Evolutionary conservation across 2,113 vertebrate genomes (phyloP).

Genomic region (Eudyptes chrysolophus): DNA sequence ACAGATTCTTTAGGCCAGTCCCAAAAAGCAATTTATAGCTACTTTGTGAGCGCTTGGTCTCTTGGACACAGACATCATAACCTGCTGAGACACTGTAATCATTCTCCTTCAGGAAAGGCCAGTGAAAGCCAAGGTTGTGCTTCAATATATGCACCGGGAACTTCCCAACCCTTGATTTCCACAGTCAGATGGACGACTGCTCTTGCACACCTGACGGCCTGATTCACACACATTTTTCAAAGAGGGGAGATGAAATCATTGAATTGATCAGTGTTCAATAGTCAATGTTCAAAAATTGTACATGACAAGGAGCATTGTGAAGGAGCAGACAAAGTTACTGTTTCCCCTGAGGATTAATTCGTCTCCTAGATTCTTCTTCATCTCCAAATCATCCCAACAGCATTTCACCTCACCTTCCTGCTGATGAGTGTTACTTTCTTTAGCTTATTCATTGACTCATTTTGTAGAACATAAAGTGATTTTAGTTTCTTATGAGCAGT

Average conservation of each 20-base stretch:
- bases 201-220: not conserved
- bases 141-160: not conserved
- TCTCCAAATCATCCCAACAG: not conserved
- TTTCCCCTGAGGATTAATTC: not conserved
- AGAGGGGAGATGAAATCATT: not conserved
- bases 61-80: not conserved
- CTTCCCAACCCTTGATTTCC: not conserved
- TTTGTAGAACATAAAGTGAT: not conserved
- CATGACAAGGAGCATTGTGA: not conserved
- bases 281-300: not conserved
- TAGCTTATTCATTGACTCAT: not conserved
- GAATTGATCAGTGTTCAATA: not conserved
- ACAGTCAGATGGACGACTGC: not conserved
- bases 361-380: not conserved
- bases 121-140: not conserved
- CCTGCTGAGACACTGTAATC: not conserved
- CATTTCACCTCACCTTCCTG: not conserved
- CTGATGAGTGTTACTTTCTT: not conserved
- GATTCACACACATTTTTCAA: not conserved
- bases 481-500: not conserved
- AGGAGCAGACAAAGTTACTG: not conserved
- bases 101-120: not conserved
- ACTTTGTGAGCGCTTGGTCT: not conserved
- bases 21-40: not conserved
- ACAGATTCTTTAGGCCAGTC: not conserved